Conservation (phyloP, 2,113 vertebrate species). For the Archocentrus centrarchus region DNA sequence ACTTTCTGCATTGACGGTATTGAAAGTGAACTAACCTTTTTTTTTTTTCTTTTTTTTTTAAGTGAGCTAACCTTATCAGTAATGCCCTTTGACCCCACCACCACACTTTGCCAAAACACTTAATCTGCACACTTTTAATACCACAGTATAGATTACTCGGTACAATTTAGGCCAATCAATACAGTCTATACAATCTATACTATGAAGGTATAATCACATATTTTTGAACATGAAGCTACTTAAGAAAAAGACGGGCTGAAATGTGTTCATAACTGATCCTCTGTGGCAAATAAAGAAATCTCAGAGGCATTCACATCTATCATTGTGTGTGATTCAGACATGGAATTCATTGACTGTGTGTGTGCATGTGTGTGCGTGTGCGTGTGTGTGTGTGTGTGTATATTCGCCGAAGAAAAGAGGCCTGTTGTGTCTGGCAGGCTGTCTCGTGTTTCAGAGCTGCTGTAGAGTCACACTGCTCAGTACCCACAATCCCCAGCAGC, state of each 20-base stretch:
- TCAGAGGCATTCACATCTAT: constrained; percentile 29
- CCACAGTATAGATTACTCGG: not conserved
- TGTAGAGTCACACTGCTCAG: constrained; percentile 57
- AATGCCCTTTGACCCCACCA: constrained; percentile 20
- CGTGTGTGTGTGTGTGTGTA: constrained; percentile 19
- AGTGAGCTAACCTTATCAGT: constrained; percentile 22
- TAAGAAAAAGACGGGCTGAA: not conserved
- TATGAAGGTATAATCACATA: not conserved
- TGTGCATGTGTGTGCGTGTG: constrained; percentile 13
- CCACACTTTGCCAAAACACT: constrained; percentile 16
- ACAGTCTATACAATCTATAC: not conserved
- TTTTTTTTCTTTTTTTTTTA: not conserved
- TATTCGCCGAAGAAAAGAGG: constrained; percentile 33
- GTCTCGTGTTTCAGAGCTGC: constrained; percentile 70
- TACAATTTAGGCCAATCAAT: too few species aligned
- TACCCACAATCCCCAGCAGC: constrained; percentile 70
- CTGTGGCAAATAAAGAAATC: constrained; percentile 10
- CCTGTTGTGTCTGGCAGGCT: constrained; percentile 54
- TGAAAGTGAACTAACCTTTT: constrained; percentile 18
- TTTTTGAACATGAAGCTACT: not conserved
- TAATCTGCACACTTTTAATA: not conserved
- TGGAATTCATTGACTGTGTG: not conserved
- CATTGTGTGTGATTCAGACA: constrained; percentile 30
- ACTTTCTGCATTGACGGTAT: constrained; percentile 1
- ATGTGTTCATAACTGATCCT: constrained; percentile 1